Percentiles rank a stretch among this genome's conserved stretches.
These are phyloP conservation scores for Apostichopus leukothele DNA, from an alignment of 53 echinoderm and acorn worm species.

Conservation along the genomic window DNA sequence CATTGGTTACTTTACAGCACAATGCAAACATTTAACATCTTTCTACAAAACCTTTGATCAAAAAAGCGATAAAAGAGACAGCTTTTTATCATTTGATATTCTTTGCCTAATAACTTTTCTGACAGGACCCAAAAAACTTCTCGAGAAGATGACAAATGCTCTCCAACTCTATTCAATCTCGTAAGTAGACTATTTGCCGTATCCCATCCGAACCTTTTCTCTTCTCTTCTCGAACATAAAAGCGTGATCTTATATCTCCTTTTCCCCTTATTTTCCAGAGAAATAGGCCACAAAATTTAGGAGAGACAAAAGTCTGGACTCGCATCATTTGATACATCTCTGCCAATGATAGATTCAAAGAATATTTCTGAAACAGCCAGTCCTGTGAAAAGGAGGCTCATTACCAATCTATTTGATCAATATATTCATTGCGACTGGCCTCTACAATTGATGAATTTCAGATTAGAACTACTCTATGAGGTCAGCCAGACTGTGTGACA, in stretches of 20 bases:
- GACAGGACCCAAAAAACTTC: not conserved
- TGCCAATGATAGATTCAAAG: not conserved
- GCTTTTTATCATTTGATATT: too few relatives aligned
- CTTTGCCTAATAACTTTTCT: too few relatives aligned
- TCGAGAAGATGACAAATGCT: not conserved
- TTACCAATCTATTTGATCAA: conserved; percentile 32
- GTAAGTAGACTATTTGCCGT: not conserved
- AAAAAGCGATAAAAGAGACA: too few relatives aligned
- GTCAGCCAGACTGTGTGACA: conserved; percentile 29
- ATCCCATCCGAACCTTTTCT: not conserved
- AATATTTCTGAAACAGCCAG: conserved; percentile 2
- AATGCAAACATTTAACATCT: too few relatives aligned
- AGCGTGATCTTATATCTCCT: not conserved
- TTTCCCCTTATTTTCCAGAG: not conserved
- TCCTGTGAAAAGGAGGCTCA: conserved; percentile 19
- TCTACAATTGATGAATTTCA: conserved; percentile 32
- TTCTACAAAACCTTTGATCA: too few relatives aligned
- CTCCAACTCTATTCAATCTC: not conserved
- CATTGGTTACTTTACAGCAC: too few relatives aligned
- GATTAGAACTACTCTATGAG: conserved; percentile 24
- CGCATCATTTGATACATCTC: conserved; percentile 26
- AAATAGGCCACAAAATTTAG: conserved; percentile 30
- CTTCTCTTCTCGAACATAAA: not conserved
- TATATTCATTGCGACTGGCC: conserved; percentile 31
- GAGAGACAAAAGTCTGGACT: conserved; percentile 33